Percentiles rank a stretch among this genome's conserved stretches.
phyloP scores from a whole-genome alignment of 1,140 invertebrate species.

The Bombus superbus region DNA sequence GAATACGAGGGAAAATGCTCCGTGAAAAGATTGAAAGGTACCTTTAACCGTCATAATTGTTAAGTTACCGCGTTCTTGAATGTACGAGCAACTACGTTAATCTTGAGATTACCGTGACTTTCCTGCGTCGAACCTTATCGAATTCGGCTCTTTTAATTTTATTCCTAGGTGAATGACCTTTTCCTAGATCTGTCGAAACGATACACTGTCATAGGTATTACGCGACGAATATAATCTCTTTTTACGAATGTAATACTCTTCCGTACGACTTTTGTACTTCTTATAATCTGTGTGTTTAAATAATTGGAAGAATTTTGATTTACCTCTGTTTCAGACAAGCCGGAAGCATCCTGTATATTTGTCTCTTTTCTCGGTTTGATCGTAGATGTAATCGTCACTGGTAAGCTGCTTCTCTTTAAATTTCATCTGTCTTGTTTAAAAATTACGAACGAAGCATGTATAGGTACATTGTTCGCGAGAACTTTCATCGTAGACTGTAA shows the following conservation, averaged over 20 bases:
- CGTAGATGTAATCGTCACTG: not conserved
- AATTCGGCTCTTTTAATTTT: too few relatives aligned
- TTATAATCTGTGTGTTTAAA: not conserved
- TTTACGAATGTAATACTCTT: too few relatives aligned
- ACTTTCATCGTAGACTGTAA: not conserved
- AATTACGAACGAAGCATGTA: not conserved
- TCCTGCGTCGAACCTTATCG: too few relatives aligned
- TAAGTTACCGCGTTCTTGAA: not conserved
- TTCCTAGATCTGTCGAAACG: too few relatives aligned
- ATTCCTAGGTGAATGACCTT: too few relatives aligned
- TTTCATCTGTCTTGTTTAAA: not conserved
- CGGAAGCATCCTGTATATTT: not conserved
- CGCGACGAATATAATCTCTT: too few relatives aligned
- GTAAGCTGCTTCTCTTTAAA: not conserved
- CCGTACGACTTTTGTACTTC: too few relatives aligned
- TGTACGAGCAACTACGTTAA: too few relatives aligned
- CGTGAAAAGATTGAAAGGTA: not conserved
- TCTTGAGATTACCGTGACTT: not conserved
- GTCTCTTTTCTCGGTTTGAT: not conserved
- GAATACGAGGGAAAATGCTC: not conserved
- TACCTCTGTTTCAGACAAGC: conserved; percentile 10
- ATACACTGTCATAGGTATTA: too few relatives aligned
- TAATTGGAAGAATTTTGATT: not conserved
- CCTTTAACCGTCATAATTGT: not conserved
- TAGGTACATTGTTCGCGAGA: not conserved